Base-by-base conservation (phyloP, 2,888 invertebrate species). In the Crocallis elinguaria region DNA sequence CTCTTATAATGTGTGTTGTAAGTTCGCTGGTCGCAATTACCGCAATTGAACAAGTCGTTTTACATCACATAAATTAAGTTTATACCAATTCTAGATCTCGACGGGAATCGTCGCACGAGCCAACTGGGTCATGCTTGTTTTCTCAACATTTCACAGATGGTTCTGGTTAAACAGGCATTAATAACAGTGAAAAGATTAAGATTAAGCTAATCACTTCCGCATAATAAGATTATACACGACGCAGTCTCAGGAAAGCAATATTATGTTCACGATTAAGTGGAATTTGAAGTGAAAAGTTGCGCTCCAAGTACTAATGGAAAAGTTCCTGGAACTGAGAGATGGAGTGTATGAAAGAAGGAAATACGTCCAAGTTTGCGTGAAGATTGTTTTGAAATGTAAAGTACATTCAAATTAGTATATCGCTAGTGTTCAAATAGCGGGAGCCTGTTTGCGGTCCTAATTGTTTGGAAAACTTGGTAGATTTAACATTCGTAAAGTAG, bases 231-330 rank as follows among this genome's bases (percentile, higher is more conserved):
- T 73, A 72, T 73, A 69, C 64, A 74, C 64, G 67, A 27, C 63
- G 55, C 42, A 70, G 62, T 73, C 72, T 64, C 66, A 67, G 67
- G 62, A 75, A 75, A 64, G 67, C 69, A 82, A 78, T 77, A 77
- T 82, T 79, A 79, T 78, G 75, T 77, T 75, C 77, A 53, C 75
- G 73, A 82, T 82, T 80, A 82, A 82, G 79, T 75, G 67, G 65
- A 80, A 77, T 78, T 82, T 82, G 76, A 82, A 83, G 84, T 81
- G 71, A 63, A 61, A 84, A 86, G 84, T 84, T 82, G 66, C 64
- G 62, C 62, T 69, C 63, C 66, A 74, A 73, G 82, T 76, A 67
- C 73, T 82, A 82, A 84, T 84, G 83, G 83, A 76, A 82, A 85
- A 85, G 84, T 84, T 55, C 57, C 84, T 55, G 58, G 64, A 69